Evolutionary conservation across 2,888 invertebrate genomes (phyloP).

Genomic region (Neria commutata): DNA sequence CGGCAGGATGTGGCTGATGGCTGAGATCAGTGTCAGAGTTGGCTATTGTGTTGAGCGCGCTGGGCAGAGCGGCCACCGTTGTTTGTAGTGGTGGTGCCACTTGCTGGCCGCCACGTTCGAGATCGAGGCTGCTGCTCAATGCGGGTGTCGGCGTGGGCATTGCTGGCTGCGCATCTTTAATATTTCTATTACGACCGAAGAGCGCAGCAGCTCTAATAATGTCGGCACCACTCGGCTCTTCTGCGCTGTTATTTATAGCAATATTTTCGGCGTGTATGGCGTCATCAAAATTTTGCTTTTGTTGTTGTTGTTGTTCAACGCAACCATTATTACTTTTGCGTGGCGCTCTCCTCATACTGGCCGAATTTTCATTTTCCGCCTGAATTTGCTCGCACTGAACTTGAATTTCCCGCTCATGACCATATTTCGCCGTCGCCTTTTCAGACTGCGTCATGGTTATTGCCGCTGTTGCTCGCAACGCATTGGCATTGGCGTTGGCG

Average conservation of each 20-base stretch:
- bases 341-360: not conserved
- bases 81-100: constrained; percentile 25
- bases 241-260: constrained; percentile 45
- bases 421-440: constrained; percentile 23
- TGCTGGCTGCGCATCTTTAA: constrained; percentile 36
- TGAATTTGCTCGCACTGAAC: constrained; percentile 40
- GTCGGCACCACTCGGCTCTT: constrained; percentile 30
- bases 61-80: constrained; percentile 16
- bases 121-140: constrained; percentile 28
- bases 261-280: constrained; percentile 34
- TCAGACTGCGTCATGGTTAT: constrained; percentile 29
- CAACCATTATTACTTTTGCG: constrained; percentile 14
- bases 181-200: constrained; percentile 42
- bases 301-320: constrained; percentile 9
- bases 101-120: constrained; percentile 40
- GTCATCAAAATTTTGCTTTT: constrained; percentile 42
- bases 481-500: constrained; percentile 3
- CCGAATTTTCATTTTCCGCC: constrained; percentile 42
- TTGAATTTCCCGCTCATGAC: constrained; percentile 34
- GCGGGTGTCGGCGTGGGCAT: constrained; percentile 20
- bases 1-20: constrained; percentile 22
- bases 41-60: constrained; percentile 21
- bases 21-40: not conserved
- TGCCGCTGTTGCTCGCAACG: constrained; percentile 18
- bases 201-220: constrained; percentile 1